phyloP scores from a whole-genome alignment of 1,140 invertebrate genomes.

The Zophobas morio region DNA sequence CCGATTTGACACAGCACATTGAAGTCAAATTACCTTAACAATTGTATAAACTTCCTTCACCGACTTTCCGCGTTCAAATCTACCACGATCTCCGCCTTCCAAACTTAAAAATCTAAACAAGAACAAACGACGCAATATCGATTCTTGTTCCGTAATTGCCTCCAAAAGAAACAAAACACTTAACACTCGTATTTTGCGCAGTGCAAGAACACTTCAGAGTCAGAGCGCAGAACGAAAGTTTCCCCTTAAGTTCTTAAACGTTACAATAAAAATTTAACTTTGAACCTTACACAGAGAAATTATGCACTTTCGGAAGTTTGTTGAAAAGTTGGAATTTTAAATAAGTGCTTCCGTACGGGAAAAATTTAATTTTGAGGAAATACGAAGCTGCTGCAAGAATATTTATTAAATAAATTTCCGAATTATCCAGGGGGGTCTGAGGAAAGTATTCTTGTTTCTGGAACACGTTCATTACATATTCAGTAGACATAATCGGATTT shows the following conservation, averaged over 20 bases:
- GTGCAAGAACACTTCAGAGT: too few relatives aligned
- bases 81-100: too few relatives aligned
- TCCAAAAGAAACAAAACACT: too few relatives aligned
- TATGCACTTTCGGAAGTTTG: not conserved
- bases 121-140: too few relatives aligned
- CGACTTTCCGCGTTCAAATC: too few relatives aligned
- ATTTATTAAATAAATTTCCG: conserved; percentile 41
- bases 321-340: conserved; percentile 26
- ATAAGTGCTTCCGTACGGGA: conserved; percentile 18
- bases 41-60: too few relatives aligned
- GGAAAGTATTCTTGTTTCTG: not conserved
- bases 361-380: conserved; percentile 35
- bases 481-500: conserved; percentile 17
- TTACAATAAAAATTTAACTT: conserved; percentile 3
- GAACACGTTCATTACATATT: conserved; percentile 24
- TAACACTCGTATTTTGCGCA: too few relatives aligned
- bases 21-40: too few relatives aligned
- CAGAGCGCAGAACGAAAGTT: not conserved
- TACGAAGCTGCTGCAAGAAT: conserved; percentile 27
- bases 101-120: too few relatives aligned
- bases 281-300: not conserved
- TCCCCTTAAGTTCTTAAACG: not conserved
- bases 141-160: too few relatives aligned
- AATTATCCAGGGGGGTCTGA: conserved; percentile 15
- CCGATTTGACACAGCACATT: too few relatives aligned